These are phyloP conservation scores for Calephelis nemesis DNA, from an alignment of 1,140 invertebrate species.

Conservation along the genomic window DNA sequence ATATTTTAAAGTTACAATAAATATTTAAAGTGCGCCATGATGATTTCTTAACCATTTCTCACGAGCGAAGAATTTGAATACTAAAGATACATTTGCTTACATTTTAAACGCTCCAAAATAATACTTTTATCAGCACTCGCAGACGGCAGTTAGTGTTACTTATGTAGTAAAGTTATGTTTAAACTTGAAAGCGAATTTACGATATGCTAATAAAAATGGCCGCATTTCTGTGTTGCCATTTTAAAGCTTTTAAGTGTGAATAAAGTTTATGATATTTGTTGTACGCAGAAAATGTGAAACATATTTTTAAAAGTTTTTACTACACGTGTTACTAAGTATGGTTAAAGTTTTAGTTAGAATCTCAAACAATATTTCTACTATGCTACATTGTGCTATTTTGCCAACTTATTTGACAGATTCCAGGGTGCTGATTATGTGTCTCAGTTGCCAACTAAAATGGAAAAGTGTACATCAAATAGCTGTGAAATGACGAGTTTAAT, in stretches of 20 bases:
- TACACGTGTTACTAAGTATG: neutral
- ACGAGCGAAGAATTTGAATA: conserved; percentile 1
- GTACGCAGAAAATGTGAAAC: neutral
- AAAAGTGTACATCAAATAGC: too few species aligned
- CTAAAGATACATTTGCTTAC: conserved; percentile 23
- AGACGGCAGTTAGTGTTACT: conserved; percentile 38
- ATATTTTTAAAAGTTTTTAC: neutral
- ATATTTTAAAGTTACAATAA: too few species aligned
- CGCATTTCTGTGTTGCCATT: conserved; percentile 18
- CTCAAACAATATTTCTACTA: neutral
- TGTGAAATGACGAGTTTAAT: too few species aligned
- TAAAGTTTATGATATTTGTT: conserved; percentile 16
- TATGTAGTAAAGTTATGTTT: conserved; percentile 36
- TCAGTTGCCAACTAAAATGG: too few species aligned
- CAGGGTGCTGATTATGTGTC: too few species aligned
- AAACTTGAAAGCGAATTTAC: conserved; percentile 31
- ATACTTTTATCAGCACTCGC: conserved; percentile 37
- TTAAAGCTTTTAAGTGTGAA: conserved; percentile 13
- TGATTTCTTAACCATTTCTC: neutral
- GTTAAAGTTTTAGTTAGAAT: neutral
- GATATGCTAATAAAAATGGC: conserved; percentile 27
- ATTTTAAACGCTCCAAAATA: conserved; percentile 36
- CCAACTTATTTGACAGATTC: too few species aligned
- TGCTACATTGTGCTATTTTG: too few species aligned
- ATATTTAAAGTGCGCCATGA: too few species aligned